phyloP scores from a whole-genome alignment of 2,888 invertebrate genomes.

The Muschampia plurimacula region DNA sequence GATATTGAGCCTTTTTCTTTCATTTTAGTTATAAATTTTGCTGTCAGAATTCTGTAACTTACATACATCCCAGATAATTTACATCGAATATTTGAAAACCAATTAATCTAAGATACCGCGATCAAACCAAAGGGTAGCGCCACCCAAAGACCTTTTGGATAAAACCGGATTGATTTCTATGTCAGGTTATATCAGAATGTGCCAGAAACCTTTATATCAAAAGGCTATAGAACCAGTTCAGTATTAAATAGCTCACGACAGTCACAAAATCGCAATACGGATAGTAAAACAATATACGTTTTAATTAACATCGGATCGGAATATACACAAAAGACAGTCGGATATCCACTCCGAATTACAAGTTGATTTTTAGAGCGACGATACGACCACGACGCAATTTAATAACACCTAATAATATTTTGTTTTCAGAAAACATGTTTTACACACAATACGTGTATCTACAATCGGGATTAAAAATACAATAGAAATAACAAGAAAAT shows the following conservation, averaged over 20 bases:
- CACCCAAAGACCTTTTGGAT: slow-evolving; percentile 23
- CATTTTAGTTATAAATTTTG: too few relatives aligned
- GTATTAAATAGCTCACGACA: slow-evolving; percentile 33
- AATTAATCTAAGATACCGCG: slow-evolving; percentile 7
- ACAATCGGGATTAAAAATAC: too few relatives aligned
- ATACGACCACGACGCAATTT: slow-evolving; percentile 46
- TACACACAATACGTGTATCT: too few relatives aligned
- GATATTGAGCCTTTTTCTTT: too few relatives aligned
- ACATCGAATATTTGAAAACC: slow-evolving; percentile 2
- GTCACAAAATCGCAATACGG: slow-evolving; percentile 34
- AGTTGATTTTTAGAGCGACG: slow-evolving; percentile 47
- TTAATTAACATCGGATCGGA: slow-evolving; percentile 73
- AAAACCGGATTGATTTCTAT: slow-evolving; percentile 19
- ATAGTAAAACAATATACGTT: slow-evolving; percentile 65
- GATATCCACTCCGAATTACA: slow-evolving; percentile 60
- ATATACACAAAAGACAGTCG: slow-evolving; percentile 72
- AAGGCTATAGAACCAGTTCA: slow-evolving; percentile 17
- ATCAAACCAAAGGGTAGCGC: slow-evolving; percentile 13
- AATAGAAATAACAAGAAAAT: too few relatives aligned
- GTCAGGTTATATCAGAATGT: slow-evolving; percentile 27
- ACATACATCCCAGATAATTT: neutral
- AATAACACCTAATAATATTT: too few relatives aligned
- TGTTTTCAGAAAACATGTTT: too few relatives aligned
- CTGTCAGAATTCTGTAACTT: too few relatives aligned
- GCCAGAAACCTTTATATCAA: slow-evolving; percentile 23